phyloP scores from a whole-genome alignment of 2,888 invertebrate species.

The Drosophila multiciliata region DNA sequence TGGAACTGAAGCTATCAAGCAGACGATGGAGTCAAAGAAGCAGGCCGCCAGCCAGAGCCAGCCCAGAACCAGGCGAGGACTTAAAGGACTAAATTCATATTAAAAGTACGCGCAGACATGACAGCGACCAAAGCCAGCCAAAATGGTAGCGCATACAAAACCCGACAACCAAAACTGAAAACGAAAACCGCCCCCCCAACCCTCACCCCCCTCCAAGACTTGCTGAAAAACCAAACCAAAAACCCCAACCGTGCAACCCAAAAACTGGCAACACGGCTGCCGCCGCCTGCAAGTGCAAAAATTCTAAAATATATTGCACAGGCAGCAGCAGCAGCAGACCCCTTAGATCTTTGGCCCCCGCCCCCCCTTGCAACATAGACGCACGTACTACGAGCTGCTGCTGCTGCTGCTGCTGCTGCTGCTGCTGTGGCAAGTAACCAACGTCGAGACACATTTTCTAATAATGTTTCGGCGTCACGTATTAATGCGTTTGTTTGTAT shows the following conservation, averaged over 20 bases:
- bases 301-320: slow-evolving; percentile 76
- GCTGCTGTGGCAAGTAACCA: slow-evolving; percentile 59
- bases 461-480: slow-evolving; percentile 81
- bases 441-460: slow-evolving; percentile 81
- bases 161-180: slow-evolving; percentile 40
- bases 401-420: slow-evolving; percentile 25
- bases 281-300: slow-evolving; percentile 56
- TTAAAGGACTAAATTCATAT: slow-evolving; percentile 81
- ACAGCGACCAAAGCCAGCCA: slow-evolving; percentile 59
- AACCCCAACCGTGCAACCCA: slow-evolving; percentile 12
- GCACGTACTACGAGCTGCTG: slow-evolving; percentile 55
- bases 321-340: slow-evolving; percentile 15
- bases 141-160: slow-evolving; percentile 33
- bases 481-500: slow-evolving; percentile 83
- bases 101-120: slow-evolving; percentile 78
- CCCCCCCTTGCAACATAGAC: slow-evolving; percentile 45
- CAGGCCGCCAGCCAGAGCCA: slow-evolving; percentile 44
- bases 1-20: slow-evolving; percentile 12
- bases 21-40: slow-evolving; percentile 12
- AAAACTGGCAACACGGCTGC: slow-evolving; percentile 4
- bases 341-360: slow-evolving; percentile 3
- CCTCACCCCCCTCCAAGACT: background rate
- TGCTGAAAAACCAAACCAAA: slow-evolving; percentile 1
- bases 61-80: slow-evolving; percentile 56
- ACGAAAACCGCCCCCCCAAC: background rate